Conservation (phyloP, 2,113 vertebrate genomes). For the Sylvia atricapilla region DNA sequence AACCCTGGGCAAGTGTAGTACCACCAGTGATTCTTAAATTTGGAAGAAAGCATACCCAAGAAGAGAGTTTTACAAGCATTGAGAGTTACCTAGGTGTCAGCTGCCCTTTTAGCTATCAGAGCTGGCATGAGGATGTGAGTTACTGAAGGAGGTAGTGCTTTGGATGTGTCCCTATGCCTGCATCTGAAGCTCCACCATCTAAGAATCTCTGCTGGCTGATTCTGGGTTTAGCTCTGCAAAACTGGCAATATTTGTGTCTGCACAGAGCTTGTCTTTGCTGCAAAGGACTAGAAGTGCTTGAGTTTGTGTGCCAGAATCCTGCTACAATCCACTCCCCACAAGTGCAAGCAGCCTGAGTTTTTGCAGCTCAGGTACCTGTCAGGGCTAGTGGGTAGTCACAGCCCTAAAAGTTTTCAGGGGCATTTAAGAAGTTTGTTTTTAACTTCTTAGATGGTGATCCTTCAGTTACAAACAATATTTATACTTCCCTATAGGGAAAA, state of each 20-base stretch:
- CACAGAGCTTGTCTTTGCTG: background rate
- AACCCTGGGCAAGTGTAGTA: background rate
- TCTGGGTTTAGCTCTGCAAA: background rate
- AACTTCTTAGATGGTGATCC: background rate
- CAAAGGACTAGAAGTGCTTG: background rate
- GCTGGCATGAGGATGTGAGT: background rate
- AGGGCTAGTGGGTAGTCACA: accelerated
- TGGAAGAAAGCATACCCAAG: background rate
- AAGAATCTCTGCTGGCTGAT: background rate
- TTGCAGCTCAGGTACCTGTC: background rate
- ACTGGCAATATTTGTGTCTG: background rate
- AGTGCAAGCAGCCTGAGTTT: background rate
- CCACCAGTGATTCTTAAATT: background rate
- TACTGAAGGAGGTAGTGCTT: background rate
- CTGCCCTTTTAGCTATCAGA: background rate
- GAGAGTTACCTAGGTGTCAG: background rate
- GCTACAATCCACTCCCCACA: background rate
- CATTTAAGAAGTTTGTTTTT: background rate
- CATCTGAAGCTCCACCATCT: background rate
- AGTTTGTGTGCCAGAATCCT: background rate
- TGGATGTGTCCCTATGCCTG: background rate
- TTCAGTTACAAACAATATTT: background rate
- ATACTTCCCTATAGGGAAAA: background rate
- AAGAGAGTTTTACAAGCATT: background rate
- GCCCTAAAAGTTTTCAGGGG: background rate